Percentiles rank a stretch among this genome's conserved stretches.
phyloP scores from a whole-genome alignment of 2,888 invertebrate species.

The Petrolisthes cinctipes region DNA sequence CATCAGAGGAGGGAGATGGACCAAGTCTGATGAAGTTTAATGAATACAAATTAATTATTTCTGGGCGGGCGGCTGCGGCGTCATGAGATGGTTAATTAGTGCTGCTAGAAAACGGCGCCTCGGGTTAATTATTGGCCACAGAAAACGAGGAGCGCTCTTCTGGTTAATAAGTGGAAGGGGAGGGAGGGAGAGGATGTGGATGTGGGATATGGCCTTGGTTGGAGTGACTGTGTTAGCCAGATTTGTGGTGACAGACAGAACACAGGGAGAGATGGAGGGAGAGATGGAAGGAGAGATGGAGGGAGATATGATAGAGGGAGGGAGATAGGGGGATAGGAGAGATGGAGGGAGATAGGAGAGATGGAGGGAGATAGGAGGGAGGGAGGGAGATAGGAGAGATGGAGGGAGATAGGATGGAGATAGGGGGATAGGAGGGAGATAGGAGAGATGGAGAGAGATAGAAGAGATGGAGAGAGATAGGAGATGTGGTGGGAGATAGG shows the following conservation, averaged over 20 bases:
- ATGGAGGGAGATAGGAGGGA: neutral
- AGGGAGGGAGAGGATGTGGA: neutral
- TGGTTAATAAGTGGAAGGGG: slow-evolving; percentile 17
- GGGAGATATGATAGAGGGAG: neutral
- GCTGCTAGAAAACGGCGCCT: slow-evolving; percentile 31
- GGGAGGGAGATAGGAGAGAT: too few relatives aligned
- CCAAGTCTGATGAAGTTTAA: slow-evolving; percentile 39
- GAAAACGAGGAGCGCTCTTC: slow-evolving; percentile 25
- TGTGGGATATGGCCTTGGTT: neutral
- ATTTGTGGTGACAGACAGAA: neutral
- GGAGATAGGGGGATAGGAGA: neutral
- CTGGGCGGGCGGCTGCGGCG: slow-evolving; percentile 14
- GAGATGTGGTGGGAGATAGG: too few relatives aligned
- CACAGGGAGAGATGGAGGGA: neutral
- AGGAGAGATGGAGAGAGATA: neutral
- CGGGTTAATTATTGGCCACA: slow-evolving; percentile 23
- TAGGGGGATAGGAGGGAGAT: neutral
- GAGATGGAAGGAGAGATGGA: neutral
- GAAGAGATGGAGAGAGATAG: too few relatives aligned
- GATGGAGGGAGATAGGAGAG: neutral
- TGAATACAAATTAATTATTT: slow-evolving; percentile 45
- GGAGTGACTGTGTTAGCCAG: neutral
- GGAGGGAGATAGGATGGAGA: too few relatives aligned
- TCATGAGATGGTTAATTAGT: slow-evolving; percentile 35
- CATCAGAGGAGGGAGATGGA: slow-evolving; percentile 11